Base-by-base conservation (phyloP, 2,888 invertebrate genomes). In the Apotomis betuletana region DNA sequence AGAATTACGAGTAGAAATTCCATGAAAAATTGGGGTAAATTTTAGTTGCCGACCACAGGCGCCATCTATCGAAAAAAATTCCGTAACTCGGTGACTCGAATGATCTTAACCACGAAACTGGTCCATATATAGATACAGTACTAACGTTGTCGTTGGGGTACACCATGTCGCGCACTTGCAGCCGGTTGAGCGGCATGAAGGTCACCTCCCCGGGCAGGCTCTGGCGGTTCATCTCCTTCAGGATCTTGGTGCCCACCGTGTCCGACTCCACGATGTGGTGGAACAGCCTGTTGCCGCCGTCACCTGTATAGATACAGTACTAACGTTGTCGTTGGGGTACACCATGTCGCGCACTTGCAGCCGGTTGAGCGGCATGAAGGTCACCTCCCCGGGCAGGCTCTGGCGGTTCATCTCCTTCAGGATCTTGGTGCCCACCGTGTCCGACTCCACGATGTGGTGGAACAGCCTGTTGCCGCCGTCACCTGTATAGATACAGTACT, bases 231-330 rank as follows among this genome's bases (percentile, higher is more conserved):
- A 99, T 99, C 92, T 99, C 99, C 88, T 99, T 98, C 60, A 99
- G 91, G 77, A 99, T 98, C 87, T 98, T 97, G 0, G 99, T 99
- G 8, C 99, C 99, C 63, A 99, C 98, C 77, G 97, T 96, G 86
- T 99, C 99, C 0, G 98, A 98, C 84, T 99, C 99, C 3, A 99
- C 99, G 74, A 99, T 98, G 88, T 99, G 99, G 90, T 99, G 98
- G 90, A 99, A 99, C 96, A 0, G 92, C 77, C 99, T 96, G 90
- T 96, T 96, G 52, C 96, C 0, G 97, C 97, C 1, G 97, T 97
- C 0, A 95, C 94, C 94, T 94, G 75, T 0, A 54, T 27, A 27
- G 27, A 27, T 27, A 27, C 27, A 15, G 44, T 49, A 86, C 92
- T 89, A 74, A 93, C 94, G 81, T 93, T 92, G 70, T 94, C 93